Base-by-base conservation (phyloP, 2,888 invertebrate species). In the Limnephilus marmoratus region DNA sequence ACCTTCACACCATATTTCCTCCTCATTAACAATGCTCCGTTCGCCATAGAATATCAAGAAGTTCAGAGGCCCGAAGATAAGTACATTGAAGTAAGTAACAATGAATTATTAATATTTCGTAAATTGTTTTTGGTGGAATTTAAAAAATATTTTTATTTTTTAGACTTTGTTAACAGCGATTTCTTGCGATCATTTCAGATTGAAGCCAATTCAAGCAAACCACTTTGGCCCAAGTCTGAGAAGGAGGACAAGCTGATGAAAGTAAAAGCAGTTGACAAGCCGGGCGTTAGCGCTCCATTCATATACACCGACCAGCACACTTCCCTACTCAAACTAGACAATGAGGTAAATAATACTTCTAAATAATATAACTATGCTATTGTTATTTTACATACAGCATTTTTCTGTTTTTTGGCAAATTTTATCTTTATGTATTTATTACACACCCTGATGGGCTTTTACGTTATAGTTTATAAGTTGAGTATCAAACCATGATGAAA, bases 1-100 rank as follows among this genome's bases (percentile, higher is more conserved):
- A 98, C 98, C 82, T 99, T 99, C 94, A 98, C 98, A 13, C 99
- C 99, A 0, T 99, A 98, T 95, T 99, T 98, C 96, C 97, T 99
- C 91, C 96, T 99, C 82, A 97, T 99, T 94, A 99, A 99, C 95
- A 98, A 98, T 94, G 97, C 98, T 3, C 97, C 97, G 2, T 98
- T 97, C 94, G 95, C 96, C 31, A 97, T 99, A 90, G 97, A 98
- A 94, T 97, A 98, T 94, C 98, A 98, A 94, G 99, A 99, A 95
- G 95, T 97, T 81, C 97, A 97, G 92, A 96, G 98, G 93, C 97
- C 98, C 13, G 98, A 96, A 0, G 98, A 98, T 95, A 97, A 97
- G 0, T 97, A 98, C 97, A 96, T 96, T 90, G 95, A 95, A 94
- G 97, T 97, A 94, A 93, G 93, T 93, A n/a, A 11, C 15, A 37